Evolutionary conservation across 2,113 vertebrate species (phyloP).

Genomic region (Noctilio leporinus): DNA sequence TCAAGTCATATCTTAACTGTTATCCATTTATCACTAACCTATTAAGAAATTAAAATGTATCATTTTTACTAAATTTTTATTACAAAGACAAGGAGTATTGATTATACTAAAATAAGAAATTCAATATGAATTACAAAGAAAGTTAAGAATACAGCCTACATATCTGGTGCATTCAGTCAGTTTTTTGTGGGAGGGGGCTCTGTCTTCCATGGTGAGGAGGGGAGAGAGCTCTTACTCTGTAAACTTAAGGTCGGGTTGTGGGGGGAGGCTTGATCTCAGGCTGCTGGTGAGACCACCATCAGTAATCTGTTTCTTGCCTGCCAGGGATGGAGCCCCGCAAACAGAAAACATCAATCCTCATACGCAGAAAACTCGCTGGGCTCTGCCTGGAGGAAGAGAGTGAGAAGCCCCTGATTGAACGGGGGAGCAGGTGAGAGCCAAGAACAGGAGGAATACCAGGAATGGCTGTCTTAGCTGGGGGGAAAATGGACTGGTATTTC

Average conservation of each 20-base stretch:
- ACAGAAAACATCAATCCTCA: constrained; percentile 60
- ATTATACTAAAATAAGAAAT: neutral
- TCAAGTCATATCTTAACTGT: neutral
- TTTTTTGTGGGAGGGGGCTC: neutral
- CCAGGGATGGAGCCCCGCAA: constrained; percentile 48
- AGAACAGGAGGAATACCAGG: no score
- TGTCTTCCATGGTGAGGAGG: neutral
- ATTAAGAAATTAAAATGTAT: neutral
- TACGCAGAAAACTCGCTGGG: constrained; percentile 50
- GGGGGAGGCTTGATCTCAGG: neutral
- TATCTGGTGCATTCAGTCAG: neutral
- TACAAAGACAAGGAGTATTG: neutral
- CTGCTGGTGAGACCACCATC: neutral
- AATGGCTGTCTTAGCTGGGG: neutral
- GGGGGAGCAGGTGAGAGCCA: constrained; percentile 62
- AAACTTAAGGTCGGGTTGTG: neutral
- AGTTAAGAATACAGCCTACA: neutral
- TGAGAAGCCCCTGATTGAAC: constrained; percentile 64
- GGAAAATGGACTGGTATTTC: neutral
- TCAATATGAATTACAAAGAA: neutral
- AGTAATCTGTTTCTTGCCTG: neutral
- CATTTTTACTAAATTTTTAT: neutral
- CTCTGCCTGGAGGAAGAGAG: constrained; percentile 49
- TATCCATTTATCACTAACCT: neutral
- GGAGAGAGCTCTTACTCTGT: neutral